phyloP scores from a whole-genome alignment of 2,888 invertebrate genomes.

The Clitarchus hookeri region DNA sequence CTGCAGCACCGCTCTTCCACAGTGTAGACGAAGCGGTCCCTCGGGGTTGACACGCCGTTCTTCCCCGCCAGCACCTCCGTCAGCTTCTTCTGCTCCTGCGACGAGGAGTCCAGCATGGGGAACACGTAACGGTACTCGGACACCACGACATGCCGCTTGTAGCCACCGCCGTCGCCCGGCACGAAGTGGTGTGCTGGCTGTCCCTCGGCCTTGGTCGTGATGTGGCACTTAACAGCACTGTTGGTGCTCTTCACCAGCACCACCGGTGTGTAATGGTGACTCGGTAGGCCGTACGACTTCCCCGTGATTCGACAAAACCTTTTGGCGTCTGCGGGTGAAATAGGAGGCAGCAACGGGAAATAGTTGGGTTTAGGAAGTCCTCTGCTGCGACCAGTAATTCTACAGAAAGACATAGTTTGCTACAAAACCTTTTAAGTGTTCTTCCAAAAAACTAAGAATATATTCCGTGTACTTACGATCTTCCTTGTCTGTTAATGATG shows the following conservation, averaged over 20 bases:
- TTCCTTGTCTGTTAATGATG: not conserved
- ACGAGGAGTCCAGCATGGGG: constrained; percentile 70
- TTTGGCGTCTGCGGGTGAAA: constrained; percentile 81
- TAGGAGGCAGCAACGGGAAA: constrained; percentile 77
- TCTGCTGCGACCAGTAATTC: constrained; percentile 79
- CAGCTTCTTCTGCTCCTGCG: constrained; percentile 64
- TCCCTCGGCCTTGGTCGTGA: constrained; percentile 67
- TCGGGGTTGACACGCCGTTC: constrained; percentile 52
- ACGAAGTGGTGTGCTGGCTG: constrained; percentile 64
- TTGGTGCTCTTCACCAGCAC: constrained; percentile 39
- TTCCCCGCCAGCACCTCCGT: constrained; percentile 40
- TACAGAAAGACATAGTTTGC: constrained; percentile 64
- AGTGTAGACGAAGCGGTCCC: constrained; percentile 72
- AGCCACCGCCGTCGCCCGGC: constrained; percentile 47
- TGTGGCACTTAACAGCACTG: constrained; percentile 59
- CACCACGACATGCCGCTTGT: constrained; percentile 68
- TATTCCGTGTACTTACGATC: not conserved
- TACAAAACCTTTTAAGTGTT: no score
- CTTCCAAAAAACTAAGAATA: not conserved
- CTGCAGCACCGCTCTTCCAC: constrained; percentile 75
- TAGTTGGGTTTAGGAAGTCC: constrained; percentile 82
- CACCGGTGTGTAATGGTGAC: constrained; percentile 80
- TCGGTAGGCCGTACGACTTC: constrained; percentile 72
- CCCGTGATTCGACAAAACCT: constrained; percentile 79
- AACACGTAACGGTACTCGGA: constrained; percentile 76